Base-by-base conservation (phyloP, 2,797 vertebrate genomes). In the Tapirus indicus region DNA sequence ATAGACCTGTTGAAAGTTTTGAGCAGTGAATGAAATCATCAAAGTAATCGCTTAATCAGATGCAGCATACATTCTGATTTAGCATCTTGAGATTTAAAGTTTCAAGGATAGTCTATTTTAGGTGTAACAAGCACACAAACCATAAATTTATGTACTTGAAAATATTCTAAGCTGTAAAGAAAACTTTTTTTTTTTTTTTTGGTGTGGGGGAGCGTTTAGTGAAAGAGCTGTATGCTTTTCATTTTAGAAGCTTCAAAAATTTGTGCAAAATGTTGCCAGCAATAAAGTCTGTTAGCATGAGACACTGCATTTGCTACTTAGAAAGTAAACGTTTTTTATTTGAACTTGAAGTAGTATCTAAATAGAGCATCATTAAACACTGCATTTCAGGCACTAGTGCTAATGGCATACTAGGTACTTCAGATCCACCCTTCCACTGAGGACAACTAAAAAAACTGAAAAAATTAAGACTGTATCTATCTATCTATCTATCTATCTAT, bases 301-400 rank as follows among this genome's bases (percentile, higher is more conserved):
- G 41, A 54, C 11, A 74, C 7, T 80, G 20, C 25, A 84, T 60
- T 94, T 68, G 38, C 72, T n/a, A 77, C 56, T 62, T 41, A 38
- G 25, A 79, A 66, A 72, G 56, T 44, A 92, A 91, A 25, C 21
- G 18, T 44, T 44, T 68, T 58, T 66, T 72, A 66, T 68, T 91
- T 91, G 32, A 78, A 18, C 14, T 72, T 79, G 62, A 72, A 66
- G 17, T 71, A 83, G 17, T 71, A 94, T 58, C 62, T 88, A 91
- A 77, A 69, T 58, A 49, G 25, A 78, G 29, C 25, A 88, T n/a
- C 41, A 66, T 32, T 78, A 58, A 78, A 56, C 66, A 32, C n/a
- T 60, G 7, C 7, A 54, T 38, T 72, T 44, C 6, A 44, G 21
- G 49, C 54, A 44, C 11, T 79, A 52, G 38, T 91, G 21, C 17